Evolutionary conservation across 2,797 vertebrate species (phyloP).

Genomic region (Cynodonichthys magdalenae): DNA sequence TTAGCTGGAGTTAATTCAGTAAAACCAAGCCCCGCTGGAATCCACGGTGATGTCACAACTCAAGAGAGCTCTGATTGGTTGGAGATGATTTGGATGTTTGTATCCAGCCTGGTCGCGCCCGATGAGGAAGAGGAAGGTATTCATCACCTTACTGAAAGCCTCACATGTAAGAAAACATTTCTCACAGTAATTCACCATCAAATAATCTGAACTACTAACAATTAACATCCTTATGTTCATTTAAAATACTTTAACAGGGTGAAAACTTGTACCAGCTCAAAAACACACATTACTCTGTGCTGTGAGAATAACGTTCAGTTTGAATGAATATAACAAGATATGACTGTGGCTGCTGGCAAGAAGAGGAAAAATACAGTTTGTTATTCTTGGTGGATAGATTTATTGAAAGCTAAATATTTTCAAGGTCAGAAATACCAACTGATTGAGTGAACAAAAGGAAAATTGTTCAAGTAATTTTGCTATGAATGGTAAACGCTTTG

Average conservation of each 20-base stretch:
- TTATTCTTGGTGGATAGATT: background rate
- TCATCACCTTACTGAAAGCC: slow-evolving; percentile 72
- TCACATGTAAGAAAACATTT: slow-evolving; percentile 75
- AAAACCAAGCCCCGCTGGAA: slow-evolving; percentile 31
- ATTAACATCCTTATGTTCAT: background rate
- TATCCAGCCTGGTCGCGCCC: slow-evolving; percentile 64
- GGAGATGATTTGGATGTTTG: slow-evolving; percentile 63
- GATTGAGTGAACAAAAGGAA: background rate
- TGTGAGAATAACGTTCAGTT: background rate
- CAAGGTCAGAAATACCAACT: slow-evolving; percentile 13
- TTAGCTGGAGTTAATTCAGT: slow-evolving; percentile 55
- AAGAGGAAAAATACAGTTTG: too few relatives aligned
- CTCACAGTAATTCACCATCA: slow-evolving; percentile 34
- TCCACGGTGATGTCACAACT: slow-evolving; percentile 1
- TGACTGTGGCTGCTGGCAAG: too few relatives aligned
- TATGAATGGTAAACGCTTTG: background rate
- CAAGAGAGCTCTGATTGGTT: slow-evolving; percentile 66
- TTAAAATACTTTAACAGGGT: too few relatives aligned
- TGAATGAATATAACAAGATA: background rate
- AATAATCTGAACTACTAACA: background rate
- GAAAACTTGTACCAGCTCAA: too few relatives aligned
- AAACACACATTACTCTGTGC: background rate
- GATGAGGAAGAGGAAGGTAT: slow-evolving; percentile 79
- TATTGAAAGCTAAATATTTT: background rate
- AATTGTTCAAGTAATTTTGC: too few relatives aligned